A percentile compares a stretch with the other conserved stretches of the same genome.
phyloP scores from a whole-genome alignment of 2,113 vertebrate genomes.

The Camelus dromedarius region DNA sequence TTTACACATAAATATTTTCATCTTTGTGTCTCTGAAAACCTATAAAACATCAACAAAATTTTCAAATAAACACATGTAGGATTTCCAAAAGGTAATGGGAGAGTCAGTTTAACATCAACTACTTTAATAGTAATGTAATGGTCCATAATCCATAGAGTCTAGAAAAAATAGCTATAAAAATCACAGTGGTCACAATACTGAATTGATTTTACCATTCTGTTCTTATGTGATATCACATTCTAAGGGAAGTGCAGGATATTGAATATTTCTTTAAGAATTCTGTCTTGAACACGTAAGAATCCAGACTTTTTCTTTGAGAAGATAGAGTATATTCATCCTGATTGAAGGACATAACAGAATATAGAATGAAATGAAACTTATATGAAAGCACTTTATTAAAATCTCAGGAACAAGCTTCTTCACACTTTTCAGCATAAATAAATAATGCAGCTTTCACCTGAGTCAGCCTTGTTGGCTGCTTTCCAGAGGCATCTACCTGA shows the following conservation, averaged over 20 bases:
- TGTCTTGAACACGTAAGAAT: constrained; percentile 7
- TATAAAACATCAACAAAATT: neutral
- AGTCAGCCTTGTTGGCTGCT: constrained; percentile 47
- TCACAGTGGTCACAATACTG: neutral
- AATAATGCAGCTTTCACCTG: constrained; percentile 71
- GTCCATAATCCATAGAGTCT: neutral
- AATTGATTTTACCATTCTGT: constrained; percentile 27
- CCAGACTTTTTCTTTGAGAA: neutral
- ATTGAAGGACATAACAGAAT: constrained; percentile 11
- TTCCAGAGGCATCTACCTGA: constrained; percentile 55
- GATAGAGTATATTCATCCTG: constrained; percentile 27
- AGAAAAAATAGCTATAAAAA: neutral
- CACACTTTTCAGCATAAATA: constrained; percentile 73
- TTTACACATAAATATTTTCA: neutral
- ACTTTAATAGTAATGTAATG: neutral
- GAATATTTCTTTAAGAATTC: constrained; percentile 22
- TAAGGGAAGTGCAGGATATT: neutral
- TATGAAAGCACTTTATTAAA: constrained; percentile 64
- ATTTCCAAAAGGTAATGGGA: neutral
- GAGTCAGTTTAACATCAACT: neutral
- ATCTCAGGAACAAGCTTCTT: constrained; percentile 61
- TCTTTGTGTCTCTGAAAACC: neutral
- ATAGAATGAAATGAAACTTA: constrained; percentile 56
- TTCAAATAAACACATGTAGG: neutral
- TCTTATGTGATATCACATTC: neutral